Percentiles rank a stretch among this genome's conserved stretches.
These are phyloP conservation scores for Perdita meconis DNA, from an alignment of 2,888 invertebrate species.

Conservation along the genomic window DNA sequence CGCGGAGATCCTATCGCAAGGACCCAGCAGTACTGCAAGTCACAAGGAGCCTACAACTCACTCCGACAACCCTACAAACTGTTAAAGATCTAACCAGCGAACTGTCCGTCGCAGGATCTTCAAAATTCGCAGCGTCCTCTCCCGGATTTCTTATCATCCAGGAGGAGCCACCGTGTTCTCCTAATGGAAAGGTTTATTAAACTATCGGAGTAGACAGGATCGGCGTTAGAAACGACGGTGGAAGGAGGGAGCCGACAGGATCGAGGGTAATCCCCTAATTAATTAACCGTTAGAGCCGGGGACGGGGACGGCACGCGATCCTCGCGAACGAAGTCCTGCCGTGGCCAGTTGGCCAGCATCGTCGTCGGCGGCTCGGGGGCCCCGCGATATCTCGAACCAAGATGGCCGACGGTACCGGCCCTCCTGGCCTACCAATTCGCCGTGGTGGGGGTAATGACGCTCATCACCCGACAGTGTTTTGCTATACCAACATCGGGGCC, in stretches of 20 bases:
- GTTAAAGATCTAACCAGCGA: too few relatives aligned
- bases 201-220: neutral
- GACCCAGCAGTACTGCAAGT: too few relatives aligned
- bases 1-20: too few relatives aligned
- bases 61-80: too few relatives aligned
- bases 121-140: too few relatives aligned
- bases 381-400: conserved; percentile 77
- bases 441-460: conserved; percentile 83
- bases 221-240: conserved; percentile 27
- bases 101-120: too few relatives aligned
- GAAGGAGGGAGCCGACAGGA: conserved; percentile 59
- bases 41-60: too few relatives aligned
- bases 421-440: conserved; percentile 68
- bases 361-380: conserved; percentile 60
- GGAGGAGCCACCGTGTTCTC: too few relatives aligned
- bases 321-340: conserved; percentile 67
- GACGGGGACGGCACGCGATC: conserved; percentile 81
- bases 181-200: neutral
- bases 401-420: conserved; percentile 82
- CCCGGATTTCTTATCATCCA: too few relatives aligned
- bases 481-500: conserved; percentile 82
- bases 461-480: conserved; percentile 84
- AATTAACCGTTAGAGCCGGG: conserved; percentile 81
- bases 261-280: conserved; percentile 78
- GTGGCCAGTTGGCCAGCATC: conserved; percentile 67